Percentiles rank a stretch among this genome's conserved stretches.
Evolutionary conservation across 2,113 vertebrate species (phyloP).

Genomic region (Alligator sinensis): DNA sequence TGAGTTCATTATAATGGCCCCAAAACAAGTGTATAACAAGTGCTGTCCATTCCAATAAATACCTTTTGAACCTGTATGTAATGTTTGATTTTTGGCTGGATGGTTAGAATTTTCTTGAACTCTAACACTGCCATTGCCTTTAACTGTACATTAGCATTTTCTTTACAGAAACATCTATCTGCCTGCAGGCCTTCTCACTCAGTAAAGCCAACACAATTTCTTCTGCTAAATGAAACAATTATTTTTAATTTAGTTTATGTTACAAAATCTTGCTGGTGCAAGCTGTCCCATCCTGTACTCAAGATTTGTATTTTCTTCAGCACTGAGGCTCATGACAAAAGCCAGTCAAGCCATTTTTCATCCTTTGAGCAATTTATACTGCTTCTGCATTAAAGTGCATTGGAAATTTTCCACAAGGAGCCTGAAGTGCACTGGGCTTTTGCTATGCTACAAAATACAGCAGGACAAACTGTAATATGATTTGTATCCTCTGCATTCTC

Average conservation of each 20-base stretch:
- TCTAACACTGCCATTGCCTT: not conserved
- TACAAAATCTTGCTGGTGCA: not conserved
- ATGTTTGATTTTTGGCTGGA: not conserved
- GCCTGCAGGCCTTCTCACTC: not conserved
- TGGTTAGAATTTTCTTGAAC: not conserved
- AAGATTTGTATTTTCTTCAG: not conserved
- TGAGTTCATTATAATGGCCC: not conserved
- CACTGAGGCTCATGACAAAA: not conserved
- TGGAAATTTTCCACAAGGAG: not conserved
- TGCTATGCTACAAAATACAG: not conserved
- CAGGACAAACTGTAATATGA: not conserved
- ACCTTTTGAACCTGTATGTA: not conserved
- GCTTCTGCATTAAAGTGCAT: not conserved
- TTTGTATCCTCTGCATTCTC: not conserved
- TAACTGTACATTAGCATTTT: not conserved
- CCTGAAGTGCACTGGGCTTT: not conserved
- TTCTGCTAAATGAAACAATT: not conserved
- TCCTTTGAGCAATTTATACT: not conserved
- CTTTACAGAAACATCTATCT: not conserved
- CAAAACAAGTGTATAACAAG: not conserved
- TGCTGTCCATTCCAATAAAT: not conserved
- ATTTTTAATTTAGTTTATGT: no score
- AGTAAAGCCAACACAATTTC: not conserved
- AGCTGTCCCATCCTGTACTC: not conserved
- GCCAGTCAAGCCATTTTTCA: not conserved